Conservation (phyloP, 2,888 invertebrate genomes). For the Idaea biselata region DNA sequence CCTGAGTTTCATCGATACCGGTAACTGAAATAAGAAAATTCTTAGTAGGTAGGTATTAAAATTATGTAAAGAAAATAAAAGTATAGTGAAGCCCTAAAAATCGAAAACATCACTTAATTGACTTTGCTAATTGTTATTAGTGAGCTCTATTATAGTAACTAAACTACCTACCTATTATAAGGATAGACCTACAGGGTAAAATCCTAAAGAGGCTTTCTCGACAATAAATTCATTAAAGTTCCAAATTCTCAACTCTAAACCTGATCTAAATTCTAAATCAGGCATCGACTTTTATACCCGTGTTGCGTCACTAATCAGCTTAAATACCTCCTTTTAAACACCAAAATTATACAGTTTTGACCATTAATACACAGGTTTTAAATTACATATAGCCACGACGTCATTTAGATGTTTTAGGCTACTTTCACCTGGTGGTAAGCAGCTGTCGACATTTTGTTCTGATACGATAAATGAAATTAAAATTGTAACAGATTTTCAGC, state of each 20-base stretch:
- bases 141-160: no score
- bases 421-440: not conserved
- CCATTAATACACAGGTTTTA: not conserved
- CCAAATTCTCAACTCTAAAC: not conserved
- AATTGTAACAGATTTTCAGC: no score
- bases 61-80: not conserved
- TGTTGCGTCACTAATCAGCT: not conserved
- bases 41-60: not conserved
- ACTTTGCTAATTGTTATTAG: no score
- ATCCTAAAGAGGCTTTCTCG: no score
- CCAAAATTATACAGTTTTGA: not conserved
- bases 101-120: not conserved
- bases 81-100: not conserved
- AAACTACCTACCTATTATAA: no score
- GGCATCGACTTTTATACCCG: not conserved
- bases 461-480: not conserved
- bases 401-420: not conserved
- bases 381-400: not conserved
- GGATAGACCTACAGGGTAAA: no score
- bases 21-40: slow-evolving; percentile 36
- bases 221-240: not conserved
- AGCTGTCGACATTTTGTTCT: not conserved
- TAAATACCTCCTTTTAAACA: not conserved
- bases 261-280: not conserved
- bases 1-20: slow-evolving; percentile 38